Evolutionary conservation across 2,888 invertebrate species (phyloP).

Genomic region (Limnephilus rhombicus): DNA sequence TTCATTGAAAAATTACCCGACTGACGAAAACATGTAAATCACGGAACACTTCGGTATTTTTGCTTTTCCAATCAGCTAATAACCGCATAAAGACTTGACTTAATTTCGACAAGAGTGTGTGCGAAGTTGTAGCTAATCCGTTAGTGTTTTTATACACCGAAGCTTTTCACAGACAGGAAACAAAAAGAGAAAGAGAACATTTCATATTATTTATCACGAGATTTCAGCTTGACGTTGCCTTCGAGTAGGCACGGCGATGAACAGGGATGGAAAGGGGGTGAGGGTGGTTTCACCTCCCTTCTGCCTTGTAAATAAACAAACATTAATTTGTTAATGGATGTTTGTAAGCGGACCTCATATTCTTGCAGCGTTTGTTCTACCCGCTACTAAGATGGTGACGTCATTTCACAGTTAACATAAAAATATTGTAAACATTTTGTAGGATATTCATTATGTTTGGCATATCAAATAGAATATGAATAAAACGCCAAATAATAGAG

Average conservation of each 20-base stretch:
- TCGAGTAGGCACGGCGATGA: constrained; percentile 6
- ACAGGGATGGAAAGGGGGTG: not conserved
- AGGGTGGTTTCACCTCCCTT: not conserved
- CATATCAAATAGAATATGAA: not conserved
- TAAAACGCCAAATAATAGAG: not conserved
- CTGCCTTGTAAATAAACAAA: constrained; percentile 65
- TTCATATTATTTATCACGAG: constrained; percentile 40
- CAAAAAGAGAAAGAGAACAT: constrained; percentile 17
- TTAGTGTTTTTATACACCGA: not conserved
- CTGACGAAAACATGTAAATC: constrained; percentile 20
- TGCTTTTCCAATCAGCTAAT: constrained; percentile 33
- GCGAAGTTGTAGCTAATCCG: constrained; percentile 2
- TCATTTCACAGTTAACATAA: not conserved
- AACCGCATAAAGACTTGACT: constrained; percentile 21
- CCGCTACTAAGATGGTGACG: not conserved
- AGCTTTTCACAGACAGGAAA: not conserved
- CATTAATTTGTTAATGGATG: constrained; percentile 67
- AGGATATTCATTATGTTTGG: not conserved
- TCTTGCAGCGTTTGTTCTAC: constrained; percentile 47
- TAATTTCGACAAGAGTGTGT: not conserved
- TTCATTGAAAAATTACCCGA: not conserved
- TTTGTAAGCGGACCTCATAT: constrained; percentile 59
- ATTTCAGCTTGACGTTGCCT: constrained; percentile 31
- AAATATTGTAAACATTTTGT: not conserved
- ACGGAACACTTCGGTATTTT: not conserved